Conservation (phyloP, 2,888 invertebrate species). For the Alentia gelatinosa region DNA sequence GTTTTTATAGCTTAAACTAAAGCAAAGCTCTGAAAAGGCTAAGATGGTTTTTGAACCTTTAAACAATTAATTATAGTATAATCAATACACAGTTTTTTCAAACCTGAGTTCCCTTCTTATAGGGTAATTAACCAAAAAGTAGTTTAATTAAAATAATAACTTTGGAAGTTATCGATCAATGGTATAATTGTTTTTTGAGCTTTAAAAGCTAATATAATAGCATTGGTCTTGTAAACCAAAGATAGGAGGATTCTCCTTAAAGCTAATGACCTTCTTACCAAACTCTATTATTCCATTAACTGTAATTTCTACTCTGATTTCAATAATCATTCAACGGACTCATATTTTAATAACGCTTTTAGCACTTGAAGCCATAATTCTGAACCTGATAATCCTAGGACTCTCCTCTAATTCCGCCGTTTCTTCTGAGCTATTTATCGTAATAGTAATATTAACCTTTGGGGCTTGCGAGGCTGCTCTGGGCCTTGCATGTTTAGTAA, state of each 20-base stretch:
- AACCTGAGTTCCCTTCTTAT: conserved; percentile 47
- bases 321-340: conserved; percentile 60
- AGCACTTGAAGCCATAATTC: conserved; percentile 63
- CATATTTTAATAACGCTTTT: conserved; percentile 65
- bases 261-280: conserved; percentile 46
- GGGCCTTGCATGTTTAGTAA: conserved; percentile 85
- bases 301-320: conserved; percentile 31
- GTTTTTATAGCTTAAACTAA: conserved; percentile 66
- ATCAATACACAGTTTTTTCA: conserved; percentile 64
- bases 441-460: conserved; percentile 66
- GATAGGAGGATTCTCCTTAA: conserved; percentile 59
- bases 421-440: conserved; percentile 51
- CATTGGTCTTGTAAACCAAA: conserved; percentile 69
- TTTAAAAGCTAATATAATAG: conserved; percentile 57
- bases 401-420: neutral
- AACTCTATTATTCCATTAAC: conserved; percentile 24
- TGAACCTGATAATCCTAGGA: conserved; percentile 59
- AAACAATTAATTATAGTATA: conserved; percentile 63
- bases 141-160: conserved; percentile 65
- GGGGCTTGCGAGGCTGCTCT: conserved; percentile 85
- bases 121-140: conserved; percentile 61
- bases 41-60: conserved; percentile 56
- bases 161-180: conserved; percentile 64
- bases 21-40: conserved; percentile 65
- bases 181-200: conserved; percentile 9